Percentiles rank a stretch among this genome's conserved stretches.
These are phyloP conservation scores for Silurus meridionalis DNA, from an alignment of 2,113 vertebrate species.

Conservation along the genomic window DNA sequence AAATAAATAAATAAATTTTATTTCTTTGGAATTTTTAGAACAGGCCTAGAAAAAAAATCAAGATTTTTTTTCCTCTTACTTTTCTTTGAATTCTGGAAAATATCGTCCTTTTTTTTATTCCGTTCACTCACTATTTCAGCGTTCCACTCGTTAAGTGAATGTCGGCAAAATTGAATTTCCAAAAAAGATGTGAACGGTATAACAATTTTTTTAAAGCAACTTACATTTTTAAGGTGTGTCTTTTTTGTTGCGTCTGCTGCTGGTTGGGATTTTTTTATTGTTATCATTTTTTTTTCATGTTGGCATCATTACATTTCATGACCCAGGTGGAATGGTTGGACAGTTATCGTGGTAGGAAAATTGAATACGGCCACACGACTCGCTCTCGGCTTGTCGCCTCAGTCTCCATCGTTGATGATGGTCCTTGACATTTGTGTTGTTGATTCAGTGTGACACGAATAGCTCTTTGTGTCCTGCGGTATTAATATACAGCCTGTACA, in stretches of 20 bases:
- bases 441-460: not conserved
- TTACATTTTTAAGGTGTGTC: too few species aligned
- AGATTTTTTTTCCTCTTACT: too few species aligned
- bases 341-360: not conserved
- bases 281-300: too few species aligned
- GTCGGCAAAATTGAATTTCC: not conserved
- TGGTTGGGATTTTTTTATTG: not conserved
- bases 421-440: not conserved
- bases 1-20: too few species aligned
- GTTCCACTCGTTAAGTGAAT: not conserved
- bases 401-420: not conserved
- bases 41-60: too few species aligned
- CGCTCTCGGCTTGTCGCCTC: not conserved
- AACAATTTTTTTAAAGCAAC: too few species aligned
- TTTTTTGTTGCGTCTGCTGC: too few species aligned
- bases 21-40: too few species aligned
- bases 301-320: not conserved
- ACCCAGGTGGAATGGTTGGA: not conserved
- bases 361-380: not conserved
- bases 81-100: too few species aligned
- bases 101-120: too few species aligned
- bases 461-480: conserved; percentile 4
- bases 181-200: not conserved
- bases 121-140: not conserved
- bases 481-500: not conserved